These are phyloP conservation scores for Monarcha castaneiventris DNA, from an alignment of 2,113 vertebrate genomes.

Conservation along the genomic window DNA sequence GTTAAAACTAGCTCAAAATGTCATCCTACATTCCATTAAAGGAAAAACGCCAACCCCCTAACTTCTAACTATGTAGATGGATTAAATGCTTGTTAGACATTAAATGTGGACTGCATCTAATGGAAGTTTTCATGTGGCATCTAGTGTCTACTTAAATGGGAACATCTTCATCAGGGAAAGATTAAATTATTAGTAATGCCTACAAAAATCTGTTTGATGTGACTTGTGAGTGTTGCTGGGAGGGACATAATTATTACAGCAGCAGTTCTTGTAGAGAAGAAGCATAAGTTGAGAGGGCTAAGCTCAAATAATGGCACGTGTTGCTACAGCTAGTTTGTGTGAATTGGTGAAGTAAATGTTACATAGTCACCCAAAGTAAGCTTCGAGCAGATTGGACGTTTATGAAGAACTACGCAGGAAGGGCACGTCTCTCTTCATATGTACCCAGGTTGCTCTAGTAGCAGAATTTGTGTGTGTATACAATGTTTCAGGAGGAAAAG, in stretches of 20 bases:
- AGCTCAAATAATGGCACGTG: neutral
- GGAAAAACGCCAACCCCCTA: neutral
- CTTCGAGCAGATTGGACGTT: neutral
- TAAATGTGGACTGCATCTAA: neutral
- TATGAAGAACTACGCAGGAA: neutral
- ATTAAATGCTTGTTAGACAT: neutral
- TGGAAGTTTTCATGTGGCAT: neutral
- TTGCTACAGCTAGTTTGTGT: neutral
- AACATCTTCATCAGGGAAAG: neutral
- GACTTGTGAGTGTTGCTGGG: neutral
- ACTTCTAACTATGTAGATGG: neutral
- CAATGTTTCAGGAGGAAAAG: neutral
- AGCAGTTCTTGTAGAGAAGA: neutral
- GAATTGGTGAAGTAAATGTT: neutral
- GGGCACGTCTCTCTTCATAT: accelerated
- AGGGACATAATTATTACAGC: neutral
- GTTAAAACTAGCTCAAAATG: neutral
- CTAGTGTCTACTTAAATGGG: neutral
- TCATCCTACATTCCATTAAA: no score
- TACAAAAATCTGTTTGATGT: neutral
- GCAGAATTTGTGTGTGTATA: neutral
- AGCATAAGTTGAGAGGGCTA: no score
- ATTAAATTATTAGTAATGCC: neutral
- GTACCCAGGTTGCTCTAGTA: neutral
- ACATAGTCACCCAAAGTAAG: neutral